Conservation (phyloP, 2,797 vertebrate species). For the Enoplosus armatus region DNA sequence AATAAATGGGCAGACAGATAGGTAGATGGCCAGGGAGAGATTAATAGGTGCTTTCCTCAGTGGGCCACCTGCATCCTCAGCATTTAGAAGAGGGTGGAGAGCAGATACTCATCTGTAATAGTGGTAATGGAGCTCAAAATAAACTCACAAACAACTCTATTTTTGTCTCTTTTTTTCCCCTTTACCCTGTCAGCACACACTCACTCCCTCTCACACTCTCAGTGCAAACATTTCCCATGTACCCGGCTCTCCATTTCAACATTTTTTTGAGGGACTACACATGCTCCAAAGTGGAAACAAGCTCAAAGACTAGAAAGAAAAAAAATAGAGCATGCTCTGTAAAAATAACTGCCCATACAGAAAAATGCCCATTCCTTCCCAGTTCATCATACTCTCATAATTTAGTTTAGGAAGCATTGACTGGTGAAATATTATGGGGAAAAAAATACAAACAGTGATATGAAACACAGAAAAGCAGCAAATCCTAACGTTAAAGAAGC, state of each 20-base stretch:
- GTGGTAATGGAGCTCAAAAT: slow-evolving; percentile 82
- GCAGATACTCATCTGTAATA: slow-evolving; percentile 79
- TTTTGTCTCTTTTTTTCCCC: slow-evolving; percentile 44
- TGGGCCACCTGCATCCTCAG: slow-evolving; percentile 80
- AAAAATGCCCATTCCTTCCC: slow-evolving; percentile 9
- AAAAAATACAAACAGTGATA: no score
- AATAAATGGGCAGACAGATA: slow-evolving; percentile 78
- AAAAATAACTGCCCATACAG: slow-evolving; percentile 23
- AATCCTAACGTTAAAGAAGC: background rate
- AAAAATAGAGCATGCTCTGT: slow-evolving; percentile 12
- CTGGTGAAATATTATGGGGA: background rate
- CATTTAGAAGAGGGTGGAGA: slow-evolving; percentile 74
- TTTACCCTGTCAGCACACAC: slow-evolving; percentile 56
- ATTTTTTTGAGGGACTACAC: slow-evolving; percentile 57
- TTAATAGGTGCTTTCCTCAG: slow-evolving; percentile 76
- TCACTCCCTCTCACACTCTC: slow-evolving; percentile 47
- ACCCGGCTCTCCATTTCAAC: slow-evolving; percentile 48
- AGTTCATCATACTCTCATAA: background rate
- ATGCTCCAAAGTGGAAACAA: slow-evolving; percentile 48
- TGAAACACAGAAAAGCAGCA: background rate
- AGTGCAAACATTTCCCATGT: slow-evolving; percentile 60
- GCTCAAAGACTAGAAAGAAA: slow-evolving; percentile 27
- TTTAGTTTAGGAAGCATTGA: background rate
- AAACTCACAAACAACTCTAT: slow-evolving; percentile 80
- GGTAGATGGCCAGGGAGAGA: slow-evolving; percentile 70